A percentile compares a stretch with the other conserved stretches of the same genome.
Evolutionary conservation across 1,140 invertebrate species (phyloP).

Genomic region (Tachypleus tridentatus): DNA sequence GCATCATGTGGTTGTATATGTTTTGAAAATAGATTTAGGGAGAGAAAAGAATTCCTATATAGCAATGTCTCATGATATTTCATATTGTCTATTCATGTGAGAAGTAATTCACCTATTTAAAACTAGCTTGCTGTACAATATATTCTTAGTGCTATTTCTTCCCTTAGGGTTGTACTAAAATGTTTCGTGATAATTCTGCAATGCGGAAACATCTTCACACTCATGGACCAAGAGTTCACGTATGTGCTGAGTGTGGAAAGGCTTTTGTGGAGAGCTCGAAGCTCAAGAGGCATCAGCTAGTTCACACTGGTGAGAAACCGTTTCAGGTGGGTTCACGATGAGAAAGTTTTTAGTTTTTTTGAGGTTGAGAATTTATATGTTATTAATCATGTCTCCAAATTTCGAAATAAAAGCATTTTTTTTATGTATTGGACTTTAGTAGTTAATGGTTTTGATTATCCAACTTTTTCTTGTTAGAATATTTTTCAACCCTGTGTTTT

Average conservation of each 20-base stretch:
- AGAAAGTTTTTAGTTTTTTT: background rate
- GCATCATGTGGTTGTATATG: too few relatives aligned
- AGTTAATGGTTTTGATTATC: too few relatives aligned
- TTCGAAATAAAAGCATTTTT: background rate
- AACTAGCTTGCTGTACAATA: background rate
- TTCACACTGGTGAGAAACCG: conserved; percentile 90
- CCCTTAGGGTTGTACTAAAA: conserved; percentile 61
- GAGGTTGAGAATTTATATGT: conserved; percentile 11
- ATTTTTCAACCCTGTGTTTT: too few relatives aligned
- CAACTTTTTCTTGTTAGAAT: too few relatives aligned
- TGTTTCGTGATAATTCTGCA: conserved; percentile 94
- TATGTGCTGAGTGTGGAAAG: conserved; percentile 96
- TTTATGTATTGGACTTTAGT: background rate
- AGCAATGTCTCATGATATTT: too few relatives aligned
- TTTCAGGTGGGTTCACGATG: conserved; percentile 49
- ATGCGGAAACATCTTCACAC: conserved; percentile 98
- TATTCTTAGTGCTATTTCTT: conserved; percentile 6
- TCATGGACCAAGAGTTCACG: conserved; percentile 90
- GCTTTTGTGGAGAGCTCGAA: conserved; percentile 97
- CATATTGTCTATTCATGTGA: too few relatives aligned
- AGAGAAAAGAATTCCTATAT: too few relatives aligned
- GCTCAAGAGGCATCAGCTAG: conserved; percentile 84
- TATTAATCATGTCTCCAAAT: conserved; percentile 13
- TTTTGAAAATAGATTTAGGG: too few relatives aligned
- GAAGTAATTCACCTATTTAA: too few relatives aligned